Evolutionary conservation across 2,888 invertebrate species (phyloP), one percentile per base, ranked within the genome.

Genomic region (Oligia fasciuncula): DNA sequence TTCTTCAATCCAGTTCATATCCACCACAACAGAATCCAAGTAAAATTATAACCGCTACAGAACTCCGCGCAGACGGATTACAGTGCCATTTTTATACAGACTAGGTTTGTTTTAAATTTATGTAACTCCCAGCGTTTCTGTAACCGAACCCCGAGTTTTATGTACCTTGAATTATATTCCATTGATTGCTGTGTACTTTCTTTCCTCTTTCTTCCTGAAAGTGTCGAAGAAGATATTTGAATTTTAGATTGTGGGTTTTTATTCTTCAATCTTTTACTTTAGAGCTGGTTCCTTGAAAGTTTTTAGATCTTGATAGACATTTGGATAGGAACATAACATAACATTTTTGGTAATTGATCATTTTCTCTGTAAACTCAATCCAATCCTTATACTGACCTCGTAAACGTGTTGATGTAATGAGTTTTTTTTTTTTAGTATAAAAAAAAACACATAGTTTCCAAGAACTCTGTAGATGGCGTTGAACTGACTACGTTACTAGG

Each of bases 21-120:
- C 82, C 82, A 70, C 0, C 2, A 0, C 0, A 23, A 29, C 29
- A 57, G 5, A 84, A 84, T 89, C 92, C 78, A 79, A 76, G 90
- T 85, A 78, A 88, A 92, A 91, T 93, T 92, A 92, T 91, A 90
- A 90, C 91, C 86, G 88, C 85, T 87, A 86, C 87, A 89, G 84
- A 91, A 89, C 89, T 90, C 82, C 77, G 81, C 83, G 80, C 86
- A 90, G 94, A 92, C 90, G 91, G 94, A 94, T 94, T 93, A 94
- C 90, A 85, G 90, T 90, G 88, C 91, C 91, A 92, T 93, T 94
- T 92, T 90, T 91, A 90, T 91, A 89, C 89, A 74, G 88, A 74
- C 76, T 72, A 71, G 89, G 89, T 91, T 91, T 91, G 91, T 92
- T 85, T 93, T 90, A 91, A 91, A 93, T 93, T 91, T 90, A 89